A percentile compares a stretch with the other conserved stretches of the same genome.
Evolutionary conservation across 35 echinoderm and acorn worm genomes (phyloP).

Genomic region (Hemicentrotus pulcherrimus): DNA sequence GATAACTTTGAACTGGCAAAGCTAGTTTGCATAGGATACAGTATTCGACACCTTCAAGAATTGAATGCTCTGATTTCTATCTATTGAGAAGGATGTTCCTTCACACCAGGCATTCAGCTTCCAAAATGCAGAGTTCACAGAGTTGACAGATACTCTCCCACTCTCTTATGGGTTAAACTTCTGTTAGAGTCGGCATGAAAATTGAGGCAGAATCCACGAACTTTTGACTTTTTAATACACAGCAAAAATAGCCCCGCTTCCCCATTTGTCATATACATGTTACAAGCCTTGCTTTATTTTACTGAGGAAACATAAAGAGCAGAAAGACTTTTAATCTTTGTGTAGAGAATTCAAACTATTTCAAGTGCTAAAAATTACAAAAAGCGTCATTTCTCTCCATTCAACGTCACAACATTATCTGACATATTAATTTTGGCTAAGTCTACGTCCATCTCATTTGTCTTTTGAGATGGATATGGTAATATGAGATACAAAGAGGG

Average conservation of each 20-base stretch:
- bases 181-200: not conserved
- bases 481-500: not conserved
- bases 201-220: slow-evolving; percentile 5
- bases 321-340: slow-evolving; percentile 19
- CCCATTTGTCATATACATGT: not conserved
- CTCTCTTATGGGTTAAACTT: not conserved
- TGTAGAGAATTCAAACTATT: slow-evolving; percentile 27
- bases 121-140: not conserved
- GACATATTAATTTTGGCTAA: slow-evolving; percentile 5
- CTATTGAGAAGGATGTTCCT: not conserved
- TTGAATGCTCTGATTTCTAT: not conserved
- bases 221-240: slow-evolving; percentile 42
- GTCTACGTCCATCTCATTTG: not conserved
- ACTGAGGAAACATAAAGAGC: not conserved
- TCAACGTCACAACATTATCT: slow-evolving; percentile 26
- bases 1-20: slow-evolving; percentile 34
- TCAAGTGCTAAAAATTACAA: not conserved
- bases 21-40: slow-evolving; percentile 32
- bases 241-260: slow-evolving; percentile 6
- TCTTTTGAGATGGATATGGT: not conserved
- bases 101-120: not conserved
- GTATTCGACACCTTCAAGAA: not conserved
- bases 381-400: not conserved
- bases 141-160: not conserved
- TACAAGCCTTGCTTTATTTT: not conserved